These are phyloP conservation scores for Micromussa lordhowensis DNA, from an alignment of 92 coral and sea anemone genomes.

Conservation along the genomic window DNA sequence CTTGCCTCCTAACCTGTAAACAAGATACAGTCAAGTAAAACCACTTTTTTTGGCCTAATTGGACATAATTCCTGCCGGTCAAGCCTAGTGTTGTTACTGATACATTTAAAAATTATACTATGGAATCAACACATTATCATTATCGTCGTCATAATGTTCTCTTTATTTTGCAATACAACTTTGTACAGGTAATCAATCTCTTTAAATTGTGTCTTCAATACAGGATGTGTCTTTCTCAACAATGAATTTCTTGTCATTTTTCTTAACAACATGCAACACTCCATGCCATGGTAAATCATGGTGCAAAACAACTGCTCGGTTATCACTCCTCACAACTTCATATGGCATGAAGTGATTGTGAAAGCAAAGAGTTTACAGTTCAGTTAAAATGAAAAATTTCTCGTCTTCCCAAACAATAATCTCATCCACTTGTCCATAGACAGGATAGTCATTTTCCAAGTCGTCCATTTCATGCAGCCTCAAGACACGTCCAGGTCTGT, in stretches of 20 bases:
- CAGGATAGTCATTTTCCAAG: slow-evolving; percentile 48
- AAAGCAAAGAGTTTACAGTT: slow-evolving; percentile 38
- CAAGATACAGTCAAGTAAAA: slow-evolving; percentile 14
- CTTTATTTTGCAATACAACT: no score
- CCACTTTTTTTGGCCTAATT: neutral
- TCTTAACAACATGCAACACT: no score
- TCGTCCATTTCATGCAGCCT: slow-evolving; percentile 46
- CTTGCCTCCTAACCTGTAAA: slow-evolving; percentile 6
- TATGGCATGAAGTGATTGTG: slow-evolving; percentile 56
- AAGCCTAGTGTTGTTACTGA: slow-evolving; percentile 3
- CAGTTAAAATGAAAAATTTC: slow-evolving; percentile 37
- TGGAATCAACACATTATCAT: no score
- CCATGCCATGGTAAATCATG: no score
- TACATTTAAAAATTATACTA: no score
- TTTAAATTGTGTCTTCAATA: no score
- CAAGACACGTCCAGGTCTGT: slow-evolving; percentile 57
- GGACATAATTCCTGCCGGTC: neutral
- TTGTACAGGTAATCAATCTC: no score
- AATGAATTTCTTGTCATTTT: no score
- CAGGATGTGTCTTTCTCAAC: no score
- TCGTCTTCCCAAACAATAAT: slow-evolving; percentile 61
- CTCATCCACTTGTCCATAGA: slow-evolving; percentile 45
- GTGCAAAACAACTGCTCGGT: no score
- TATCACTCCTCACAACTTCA: no score
- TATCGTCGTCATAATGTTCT: no score